These are phyloP conservation scores for Plotosus lineatus DNA, from an alignment of 2,113 vertebrate species.

Conservation along the genomic window DNA sequence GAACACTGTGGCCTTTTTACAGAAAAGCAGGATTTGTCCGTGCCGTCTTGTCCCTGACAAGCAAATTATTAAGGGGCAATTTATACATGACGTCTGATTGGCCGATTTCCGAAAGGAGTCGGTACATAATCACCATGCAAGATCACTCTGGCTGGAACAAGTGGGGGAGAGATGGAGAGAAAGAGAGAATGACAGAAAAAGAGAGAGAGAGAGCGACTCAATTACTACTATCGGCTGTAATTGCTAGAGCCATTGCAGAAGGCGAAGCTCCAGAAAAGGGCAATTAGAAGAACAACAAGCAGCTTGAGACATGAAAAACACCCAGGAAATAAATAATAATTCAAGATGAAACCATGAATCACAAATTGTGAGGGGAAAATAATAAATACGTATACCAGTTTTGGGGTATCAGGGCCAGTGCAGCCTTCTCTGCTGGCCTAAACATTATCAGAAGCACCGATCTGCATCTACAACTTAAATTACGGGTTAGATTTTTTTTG, in stretches of 20 bases:
- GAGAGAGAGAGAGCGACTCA: slow-evolving; percentile 12
- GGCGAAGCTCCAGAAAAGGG: slow-evolving; percentile 28
- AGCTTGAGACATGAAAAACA: background rate
- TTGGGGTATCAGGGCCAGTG: no score
- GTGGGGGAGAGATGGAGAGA: background rate
- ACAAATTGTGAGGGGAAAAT: background rate
- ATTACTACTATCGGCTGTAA: slow-evolving; percentile 51
- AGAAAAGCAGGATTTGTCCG: slow-evolving; percentile 52
- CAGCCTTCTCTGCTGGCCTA: no score
- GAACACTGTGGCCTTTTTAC: slow-evolving; percentile 25
- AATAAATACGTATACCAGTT: no score
- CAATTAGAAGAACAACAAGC: slow-evolving; percentile 11
- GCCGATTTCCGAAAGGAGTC: slow-evolving; percentile 64
- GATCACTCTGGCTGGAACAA: slow-evolving; percentile 14
- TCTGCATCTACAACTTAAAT: no score
- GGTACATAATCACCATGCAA: slow-evolving; percentile 68
- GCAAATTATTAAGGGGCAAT: slow-evolving; percentile 69
- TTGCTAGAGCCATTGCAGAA: slow-evolving; percentile 41
- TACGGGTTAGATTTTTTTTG: no score
- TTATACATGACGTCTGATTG: slow-evolving; percentile 62
- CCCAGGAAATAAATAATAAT: background rate
- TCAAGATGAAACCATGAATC: background rate
- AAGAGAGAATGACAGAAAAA: background rate
- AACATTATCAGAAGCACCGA: no score
- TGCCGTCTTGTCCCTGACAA: slow-evolving; percentile 66